These are phyloP conservation scores for Cygnus olor DNA, from an alignment of 2,797 vertebrate species.

Conservation along the genomic window DNA sequence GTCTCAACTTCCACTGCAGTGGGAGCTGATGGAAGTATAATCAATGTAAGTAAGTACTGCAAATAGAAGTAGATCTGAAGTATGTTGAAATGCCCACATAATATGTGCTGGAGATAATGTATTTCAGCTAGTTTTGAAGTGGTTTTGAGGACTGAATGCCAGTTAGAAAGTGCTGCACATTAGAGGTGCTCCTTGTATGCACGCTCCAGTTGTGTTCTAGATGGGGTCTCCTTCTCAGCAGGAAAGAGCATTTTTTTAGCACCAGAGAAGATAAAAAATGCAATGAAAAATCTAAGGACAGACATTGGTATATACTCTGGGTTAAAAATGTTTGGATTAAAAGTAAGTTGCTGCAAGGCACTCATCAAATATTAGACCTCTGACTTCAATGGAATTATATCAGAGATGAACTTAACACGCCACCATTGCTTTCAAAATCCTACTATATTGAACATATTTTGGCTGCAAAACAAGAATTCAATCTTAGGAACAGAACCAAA, in stretches of 20 bases:
- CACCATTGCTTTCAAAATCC: neutral
- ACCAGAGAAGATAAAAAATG: neutral
- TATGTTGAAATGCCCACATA: neutral
- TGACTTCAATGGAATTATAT: neutral
- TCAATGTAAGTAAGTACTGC: neutral
- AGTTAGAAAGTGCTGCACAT: neutral
- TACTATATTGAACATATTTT: neutral
- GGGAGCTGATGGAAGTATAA: neutral
- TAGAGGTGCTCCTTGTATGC: neutral
- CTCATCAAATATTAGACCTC: neutral
- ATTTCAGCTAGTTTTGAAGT: neutral
- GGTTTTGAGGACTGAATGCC: neutral
- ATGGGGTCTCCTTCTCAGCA: neutral
- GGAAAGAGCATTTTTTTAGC: neutral
- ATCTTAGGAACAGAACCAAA: rapidly evolving
- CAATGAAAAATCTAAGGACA: neutral
- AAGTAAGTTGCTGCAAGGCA: neutral
- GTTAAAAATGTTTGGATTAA: neutral
- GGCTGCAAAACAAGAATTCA: neutral
- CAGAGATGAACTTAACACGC: neutral
- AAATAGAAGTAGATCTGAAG: neutral
- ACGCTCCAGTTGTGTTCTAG: neutral
- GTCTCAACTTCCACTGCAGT: neutral
- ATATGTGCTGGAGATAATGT: neutral
- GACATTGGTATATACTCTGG: neutral